Conservation (phyloP, 2,113 vertebrate genomes). For the Helogale parvula region DNA sequence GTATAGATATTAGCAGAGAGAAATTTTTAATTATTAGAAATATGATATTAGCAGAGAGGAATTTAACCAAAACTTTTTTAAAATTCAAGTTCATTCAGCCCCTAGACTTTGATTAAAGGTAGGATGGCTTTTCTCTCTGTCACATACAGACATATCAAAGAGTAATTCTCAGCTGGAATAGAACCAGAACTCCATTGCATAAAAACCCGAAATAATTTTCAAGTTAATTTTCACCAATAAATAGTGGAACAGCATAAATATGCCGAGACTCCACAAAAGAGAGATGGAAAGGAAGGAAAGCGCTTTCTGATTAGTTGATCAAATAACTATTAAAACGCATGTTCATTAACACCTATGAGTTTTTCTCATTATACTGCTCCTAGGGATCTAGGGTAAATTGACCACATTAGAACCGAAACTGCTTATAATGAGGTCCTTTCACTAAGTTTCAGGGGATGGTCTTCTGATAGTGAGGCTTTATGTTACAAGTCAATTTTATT, state of each 20-base stretch:
- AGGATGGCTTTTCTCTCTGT: neutral
- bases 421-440: neutral
- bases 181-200: neutral
- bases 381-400: neutral
- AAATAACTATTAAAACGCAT: neutral
- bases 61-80: neutral
- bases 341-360: neutral
- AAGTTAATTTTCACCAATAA: neutral
- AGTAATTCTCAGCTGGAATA: neutral
- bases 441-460: neutral
- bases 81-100: neutral
- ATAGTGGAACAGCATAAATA: neutral
- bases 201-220: neutral
- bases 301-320: neutral
- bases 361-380: neutral
- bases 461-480: neutral
- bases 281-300: neutral
- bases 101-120: neutral
- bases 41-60: neutral
- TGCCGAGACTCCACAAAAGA: neutral
- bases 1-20: neutral
- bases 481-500: neutral
- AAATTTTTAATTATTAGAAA: conserved; percentile 13
- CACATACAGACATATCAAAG: neutral
- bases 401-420: neutral